These are phyloP conservation scores for Lepus oiostolus DNA, from an alignment of 2,797 vertebrate species.

Conservation along the genomic window DNA sequence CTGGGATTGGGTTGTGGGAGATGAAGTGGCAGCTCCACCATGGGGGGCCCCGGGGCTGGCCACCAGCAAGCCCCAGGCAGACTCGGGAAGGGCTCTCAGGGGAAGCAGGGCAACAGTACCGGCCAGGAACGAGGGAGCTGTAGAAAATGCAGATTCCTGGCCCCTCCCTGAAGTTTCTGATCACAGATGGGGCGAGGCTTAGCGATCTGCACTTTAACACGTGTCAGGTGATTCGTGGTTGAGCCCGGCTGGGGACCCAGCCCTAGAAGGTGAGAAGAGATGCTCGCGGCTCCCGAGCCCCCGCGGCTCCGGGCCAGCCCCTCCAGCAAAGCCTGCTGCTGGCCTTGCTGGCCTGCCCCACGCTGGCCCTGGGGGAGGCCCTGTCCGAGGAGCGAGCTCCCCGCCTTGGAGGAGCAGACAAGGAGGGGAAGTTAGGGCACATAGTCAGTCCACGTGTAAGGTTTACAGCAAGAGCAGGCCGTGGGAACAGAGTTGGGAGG, in stretches of 20 bases:
- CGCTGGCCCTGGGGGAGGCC: rapidly evolving
- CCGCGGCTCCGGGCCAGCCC: background rate
- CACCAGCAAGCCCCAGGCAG: background rate
- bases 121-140: background rate
- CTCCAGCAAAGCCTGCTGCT: rapidly evolving
- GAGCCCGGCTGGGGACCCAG: background rate
- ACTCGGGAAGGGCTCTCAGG: background rate
- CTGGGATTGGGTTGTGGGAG: background rate
- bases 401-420: rapidly evolving
- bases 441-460: rapidly evolving
- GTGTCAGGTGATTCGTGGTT: rapidly evolving
- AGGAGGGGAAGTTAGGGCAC: too few relatives aligned
- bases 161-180: background rate
- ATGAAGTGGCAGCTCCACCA: rapidly evolving
- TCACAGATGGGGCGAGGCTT: background rate
- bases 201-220: too few relatives aligned
- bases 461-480: background rate
- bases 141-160: background rate
- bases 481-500: background rate
- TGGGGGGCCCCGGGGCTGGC: rapidly evolving
- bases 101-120: rapidly evolving
- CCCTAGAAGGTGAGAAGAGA: background rate
- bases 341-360: rapidly evolving
- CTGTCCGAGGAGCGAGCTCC: background rate
- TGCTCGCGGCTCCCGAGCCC: rapidly evolving